A percentile compares a stretch with the other conserved stretches of the same genome.
Evolutionary conservation across 53 echinoderm and acorn worm genomes (phyloP).

Genomic region (Antedon mediterranea): DNA sequence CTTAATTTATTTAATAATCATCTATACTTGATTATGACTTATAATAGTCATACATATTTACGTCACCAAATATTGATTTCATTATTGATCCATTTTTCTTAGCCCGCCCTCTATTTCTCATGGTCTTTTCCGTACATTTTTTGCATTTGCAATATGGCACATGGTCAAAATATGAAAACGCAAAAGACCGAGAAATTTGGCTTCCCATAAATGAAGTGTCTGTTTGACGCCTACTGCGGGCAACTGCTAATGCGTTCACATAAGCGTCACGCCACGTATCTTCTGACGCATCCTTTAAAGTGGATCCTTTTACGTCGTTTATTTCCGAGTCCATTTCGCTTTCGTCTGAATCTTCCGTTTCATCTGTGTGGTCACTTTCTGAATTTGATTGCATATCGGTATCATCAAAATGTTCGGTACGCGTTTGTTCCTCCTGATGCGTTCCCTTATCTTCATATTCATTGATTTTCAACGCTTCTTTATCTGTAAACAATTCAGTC

Average conservation of each 20-base stretch:
- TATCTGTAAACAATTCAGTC: too few relatives aligned
- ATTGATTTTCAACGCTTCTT: too few relatives aligned
- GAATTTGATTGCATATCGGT: too few relatives aligned
- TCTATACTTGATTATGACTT: neutral
- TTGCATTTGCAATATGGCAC: slow-evolving; percentile 33
- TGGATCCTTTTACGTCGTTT: too few relatives aligned
- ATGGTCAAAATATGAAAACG: slow-evolving; percentile 58
- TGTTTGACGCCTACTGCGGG: slow-evolving; percentile 28
- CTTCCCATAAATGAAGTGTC: slow-evolving; percentile 25
- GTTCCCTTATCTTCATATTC: too few relatives aligned
- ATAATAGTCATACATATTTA: slow-evolving; percentile 50
- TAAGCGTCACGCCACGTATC: slow-evolving; percentile 54
- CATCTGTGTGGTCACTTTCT: neutral
- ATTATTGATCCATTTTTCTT: slow-evolving; percentile 17
- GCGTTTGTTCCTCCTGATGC: too few relatives aligned
- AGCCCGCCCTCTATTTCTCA: slow-evolving; percentile 12
- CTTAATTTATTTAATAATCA: too few relatives aligned
- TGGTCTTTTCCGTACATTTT: slow-evolving; percentile 22
- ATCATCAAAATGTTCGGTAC: too few relatives aligned
- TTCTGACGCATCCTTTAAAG: too few relatives aligned
- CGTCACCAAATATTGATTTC: slow-evolving; percentile 53
- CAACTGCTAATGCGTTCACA: slow-evolving; percentile 30
- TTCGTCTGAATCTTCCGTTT: neutral
- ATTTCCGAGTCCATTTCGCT: too few relatives aligned
- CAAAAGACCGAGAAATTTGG: slow-evolving; percentile 34